Conservation (phyloP, 2,797 vertebrate genomes). For the Thripadectes ignobilis region DNA sequence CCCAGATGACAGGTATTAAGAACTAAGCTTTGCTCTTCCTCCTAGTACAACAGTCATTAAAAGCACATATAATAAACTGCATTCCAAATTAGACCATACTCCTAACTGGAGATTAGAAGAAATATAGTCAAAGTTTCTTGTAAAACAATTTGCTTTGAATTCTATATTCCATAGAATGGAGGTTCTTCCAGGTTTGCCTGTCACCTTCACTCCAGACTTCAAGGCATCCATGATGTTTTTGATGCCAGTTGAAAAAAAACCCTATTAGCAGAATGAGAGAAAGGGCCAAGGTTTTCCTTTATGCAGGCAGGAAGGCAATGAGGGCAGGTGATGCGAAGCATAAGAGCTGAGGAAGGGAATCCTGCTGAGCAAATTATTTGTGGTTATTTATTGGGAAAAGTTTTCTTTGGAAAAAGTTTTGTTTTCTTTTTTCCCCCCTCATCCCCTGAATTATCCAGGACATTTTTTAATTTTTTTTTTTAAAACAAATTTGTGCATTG, state of each 20-base stretch:
- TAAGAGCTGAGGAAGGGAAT: neutral
- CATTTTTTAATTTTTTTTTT: neutral
- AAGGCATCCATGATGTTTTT: neutral
- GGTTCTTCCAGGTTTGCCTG: neutral
- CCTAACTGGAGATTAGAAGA: neutral
- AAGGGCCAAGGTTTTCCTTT: neutral
- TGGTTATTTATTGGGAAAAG: constrained; percentile 9
- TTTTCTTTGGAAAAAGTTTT: neutral
- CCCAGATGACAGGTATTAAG: neutral
- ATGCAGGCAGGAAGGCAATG: neutral
- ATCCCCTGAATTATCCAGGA: neutral
- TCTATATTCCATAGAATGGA: neutral
- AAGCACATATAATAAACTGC: neutral
- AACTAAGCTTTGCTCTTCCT: neutral
- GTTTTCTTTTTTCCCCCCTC: neutral
- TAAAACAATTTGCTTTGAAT: neutral
- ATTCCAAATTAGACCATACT: neutral
- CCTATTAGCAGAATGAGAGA: neutral
- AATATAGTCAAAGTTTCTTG: neutral
- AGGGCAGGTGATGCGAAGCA: neutral
- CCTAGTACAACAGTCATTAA: neutral
- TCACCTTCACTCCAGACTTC: neutral
- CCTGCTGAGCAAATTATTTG: neutral
- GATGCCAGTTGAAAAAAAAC: neutral
- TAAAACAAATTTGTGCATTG: constrained; percentile 43